Conservation (phyloP, 2,888 invertebrate genomes). For the Agrenia bidenticulata region DNA sequence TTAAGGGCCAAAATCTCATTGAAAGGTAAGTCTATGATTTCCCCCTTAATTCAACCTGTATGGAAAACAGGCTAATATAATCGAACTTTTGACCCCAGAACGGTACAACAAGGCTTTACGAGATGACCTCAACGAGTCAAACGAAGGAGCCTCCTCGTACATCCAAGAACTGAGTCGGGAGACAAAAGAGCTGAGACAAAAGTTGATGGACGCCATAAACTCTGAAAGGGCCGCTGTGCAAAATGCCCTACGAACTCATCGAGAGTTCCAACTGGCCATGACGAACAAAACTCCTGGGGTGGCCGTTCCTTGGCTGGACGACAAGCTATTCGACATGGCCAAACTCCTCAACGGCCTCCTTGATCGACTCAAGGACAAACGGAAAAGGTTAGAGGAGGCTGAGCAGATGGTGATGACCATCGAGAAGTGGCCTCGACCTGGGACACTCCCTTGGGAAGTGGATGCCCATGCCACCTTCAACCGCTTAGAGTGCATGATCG, state of each 20-base stretch:
- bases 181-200: constrained; percentile 43
- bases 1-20: constrained; percentile 50
- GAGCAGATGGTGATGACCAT: constrained; percentile 45
- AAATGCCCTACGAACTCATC: constrained; percentile 48
- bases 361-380: constrained; percentile 43
- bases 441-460: constrained; percentile 49
- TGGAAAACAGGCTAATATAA: not conserved
- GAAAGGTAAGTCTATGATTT: constrained; percentile 28
- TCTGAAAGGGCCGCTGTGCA: constrained; percentile 49
- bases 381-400: constrained; percentile 45
- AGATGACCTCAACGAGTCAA: constrained; percentile 49
- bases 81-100: constrained; percentile 21
- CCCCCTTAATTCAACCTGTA: too few relatives aligned
- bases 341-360: constrained; percentile 47
- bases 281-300: constrained; percentile 35
- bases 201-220: constrained; percentile 45
- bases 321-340: constrained; percentile 51
- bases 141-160: constrained; percentile 43
- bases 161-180: constrained; percentile 46
- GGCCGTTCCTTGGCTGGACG: constrained; percentile 52
- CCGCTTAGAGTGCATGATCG: constrained; percentile 44
- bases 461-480: constrained; percentile 36
- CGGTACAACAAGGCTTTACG: constrained; percentile 48
- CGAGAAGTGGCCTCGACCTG: constrained; percentile 41
- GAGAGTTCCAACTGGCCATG: constrained; percentile 51